phyloP scores from a whole-genome alignment of 2,797 vertebrate species.

The Acipenser oxyrinchus region DNA sequence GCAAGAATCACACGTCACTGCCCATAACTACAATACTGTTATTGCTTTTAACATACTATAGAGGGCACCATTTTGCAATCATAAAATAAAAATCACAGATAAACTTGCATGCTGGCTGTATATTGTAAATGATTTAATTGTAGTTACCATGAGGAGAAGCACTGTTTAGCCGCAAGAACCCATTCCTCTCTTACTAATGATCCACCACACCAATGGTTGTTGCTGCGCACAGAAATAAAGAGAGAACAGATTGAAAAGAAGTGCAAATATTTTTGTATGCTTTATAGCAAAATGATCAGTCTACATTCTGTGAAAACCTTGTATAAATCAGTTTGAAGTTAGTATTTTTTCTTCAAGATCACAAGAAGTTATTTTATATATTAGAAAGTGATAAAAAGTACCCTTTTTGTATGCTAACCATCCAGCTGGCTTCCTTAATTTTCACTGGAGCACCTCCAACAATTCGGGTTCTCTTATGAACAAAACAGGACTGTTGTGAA shows the following conservation, averaged over 20 bases:
- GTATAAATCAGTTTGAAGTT: neutral
- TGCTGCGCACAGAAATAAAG: constrained; percentile 48
- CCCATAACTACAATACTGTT: neutral
- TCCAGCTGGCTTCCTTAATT: constrained; percentile 84
- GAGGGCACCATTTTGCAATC: constrained; percentile 4
- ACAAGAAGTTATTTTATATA: no score
- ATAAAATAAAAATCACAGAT: constrained; percentile 7
- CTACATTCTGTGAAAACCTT: neutral
- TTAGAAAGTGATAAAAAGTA: constrained; percentile 26
- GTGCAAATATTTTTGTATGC: constrained; percentile 3
- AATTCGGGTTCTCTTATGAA: constrained; percentile 70
- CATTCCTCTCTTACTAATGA: constrained; percentile 88
- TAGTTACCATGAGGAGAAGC: constrained; percentile 80
- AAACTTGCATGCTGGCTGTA: no score
- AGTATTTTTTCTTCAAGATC: no score
- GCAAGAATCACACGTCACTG: no score
- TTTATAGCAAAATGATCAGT: constrained; percentile 9
- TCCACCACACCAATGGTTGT: constrained; percentile 87
- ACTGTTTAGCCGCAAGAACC: constrained; percentile 91
- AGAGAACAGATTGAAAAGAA: constrained; percentile 6
- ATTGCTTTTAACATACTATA: neutral
- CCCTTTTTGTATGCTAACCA: constrained; percentile 88
- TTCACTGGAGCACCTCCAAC: constrained; percentile 82
- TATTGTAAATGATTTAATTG: no score
- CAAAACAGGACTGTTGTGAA: constrained; percentile 48